These are phyloP conservation scores for Chironomus tentans DNA, from an alignment of 2,888 invertebrate genomes.

Conservation along the genomic window DNA sequence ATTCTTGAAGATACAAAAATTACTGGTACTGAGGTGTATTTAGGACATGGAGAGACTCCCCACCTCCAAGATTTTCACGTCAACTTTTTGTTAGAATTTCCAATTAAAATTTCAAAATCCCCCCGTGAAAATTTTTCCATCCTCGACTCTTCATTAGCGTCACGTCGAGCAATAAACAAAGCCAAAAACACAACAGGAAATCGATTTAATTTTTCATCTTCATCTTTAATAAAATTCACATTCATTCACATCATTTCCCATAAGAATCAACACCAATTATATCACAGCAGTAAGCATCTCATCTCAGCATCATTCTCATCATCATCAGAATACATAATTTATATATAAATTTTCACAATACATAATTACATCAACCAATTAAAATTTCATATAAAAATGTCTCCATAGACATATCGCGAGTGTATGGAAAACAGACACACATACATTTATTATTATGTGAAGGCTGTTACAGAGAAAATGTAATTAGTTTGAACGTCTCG, in stretches of 20 bases:
- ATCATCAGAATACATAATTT: background rate
- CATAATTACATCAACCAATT: constrained; percentile 19
- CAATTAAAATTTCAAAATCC: too few species aligned
- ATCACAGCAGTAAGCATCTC: background rate
- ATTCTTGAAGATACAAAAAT: too few species aligned
- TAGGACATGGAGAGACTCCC: too few species aligned
- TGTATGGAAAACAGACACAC: background rate
- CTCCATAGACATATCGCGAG: constrained; percentile 12
- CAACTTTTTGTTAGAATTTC: too few species aligned
- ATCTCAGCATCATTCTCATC: background rate
- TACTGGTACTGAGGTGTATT: too few species aligned
- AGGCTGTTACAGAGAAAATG: background rate
- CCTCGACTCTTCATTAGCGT: too few species aligned
- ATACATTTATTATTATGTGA: background rate
- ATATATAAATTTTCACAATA: background rate
- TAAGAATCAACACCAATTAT: background rate
- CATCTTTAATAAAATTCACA: background rate
- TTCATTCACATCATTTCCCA: background rate
- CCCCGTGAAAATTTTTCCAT: too few species aligned
- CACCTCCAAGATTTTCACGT: too few species aligned
- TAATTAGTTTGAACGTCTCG: constrained; percentile 9
- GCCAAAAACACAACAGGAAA: background rate
- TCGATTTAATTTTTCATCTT: background rate
- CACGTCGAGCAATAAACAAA: too few species aligned
- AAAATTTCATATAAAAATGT: constrained; percentile 17